Conservation (phyloP, 2,888 invertebrate genomes). For the Apamea epomidion region DNA sequence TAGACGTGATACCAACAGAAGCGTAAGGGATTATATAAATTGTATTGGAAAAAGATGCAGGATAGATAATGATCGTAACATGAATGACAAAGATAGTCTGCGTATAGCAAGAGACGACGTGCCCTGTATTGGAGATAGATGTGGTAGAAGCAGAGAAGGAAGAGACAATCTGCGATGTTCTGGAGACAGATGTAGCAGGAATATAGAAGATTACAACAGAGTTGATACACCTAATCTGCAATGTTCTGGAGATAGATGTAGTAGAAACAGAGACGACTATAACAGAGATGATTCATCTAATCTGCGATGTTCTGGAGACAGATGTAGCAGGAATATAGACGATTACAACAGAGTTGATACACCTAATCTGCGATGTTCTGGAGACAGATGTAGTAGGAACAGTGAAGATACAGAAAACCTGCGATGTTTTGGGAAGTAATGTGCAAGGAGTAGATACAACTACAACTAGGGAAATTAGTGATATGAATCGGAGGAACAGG, state of each 20-base stretch:
- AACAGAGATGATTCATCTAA: neutral
- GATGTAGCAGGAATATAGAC: neutral
- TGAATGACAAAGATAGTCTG: slow-evolving; percentile 8
- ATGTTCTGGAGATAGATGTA: slow-evolving; percentile 12
- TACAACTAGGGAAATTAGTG: neutral
- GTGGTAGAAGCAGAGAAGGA: slow-evolving; percentile 3
- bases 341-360: neutral
- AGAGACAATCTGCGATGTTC: neutral
- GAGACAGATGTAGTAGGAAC: slow-evolving; percentile 13
- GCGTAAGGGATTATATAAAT: slow-evolving; percentile 23
- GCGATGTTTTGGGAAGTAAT: neutral
- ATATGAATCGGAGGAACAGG: neutral
- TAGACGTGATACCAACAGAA: slow-evolving; percentile 25
- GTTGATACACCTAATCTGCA: neutral
- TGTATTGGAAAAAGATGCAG: slow-evolving; percentile 38
- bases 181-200: slow-evolving; percentile 2
- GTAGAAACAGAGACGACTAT: neutral
- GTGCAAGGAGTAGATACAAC: neutral
- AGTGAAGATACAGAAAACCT: neutral
- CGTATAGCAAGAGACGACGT: neutral
- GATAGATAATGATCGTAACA: neutral
- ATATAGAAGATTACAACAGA: neutral
- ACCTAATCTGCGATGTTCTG: neutral
- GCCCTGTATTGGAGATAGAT: slow-evolving; percentile 19
- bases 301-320: neutral